Base-by-base conservation (phyloP, 2,797 vertebrate species). In the Tadarida brasiliensis region DNA sequence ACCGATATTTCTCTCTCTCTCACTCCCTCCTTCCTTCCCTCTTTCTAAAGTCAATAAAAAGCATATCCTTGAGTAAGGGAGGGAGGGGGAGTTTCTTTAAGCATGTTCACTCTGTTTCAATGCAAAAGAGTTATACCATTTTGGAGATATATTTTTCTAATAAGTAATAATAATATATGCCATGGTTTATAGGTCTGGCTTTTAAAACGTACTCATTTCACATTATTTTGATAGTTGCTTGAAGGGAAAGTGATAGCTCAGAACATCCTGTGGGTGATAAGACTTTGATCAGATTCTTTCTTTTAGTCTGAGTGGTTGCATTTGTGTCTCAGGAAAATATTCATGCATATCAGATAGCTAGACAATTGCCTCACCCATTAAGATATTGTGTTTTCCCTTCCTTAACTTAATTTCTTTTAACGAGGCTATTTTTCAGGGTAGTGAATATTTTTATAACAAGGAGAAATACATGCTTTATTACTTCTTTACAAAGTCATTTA, bases 321-420 rank as follows among this genome's bases (percentile, higher is more conserved):
- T 71, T 94, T 57, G 35, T 44, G 71, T 63, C 49, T 70, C 86
- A 63, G 49, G 77, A 85, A 85, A 70, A 82, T 35, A 28, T 88
- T 63, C 74, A 95, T 22, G 39, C 56, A 35, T 94, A 90, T 94
- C 63, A 68, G 63, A 82, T 93, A 87, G 49, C 7, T 49, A 93
- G 33, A 87, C 33, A 86, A 63, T 81, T 90, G 63, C 91, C 82
- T 77, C 16, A 47, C 14, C 39, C n/a, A 89, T 92, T 94, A 94
- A 94, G 68, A 77, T 70, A 95, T 12, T 97, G 56, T 81, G 47
- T 91, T 96, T 95, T 95, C 10, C 17, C 30, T 87, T 84, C 63
- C 59, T 86, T 90, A 97, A 92, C 65, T 95, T 80, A 94, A 97
- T 96, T 91, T 97, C 61, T 85, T 90, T 3, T 94, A 94, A 89